Evolutionary conservation across 2,888 invertebrate genomes (phyloP), one percentile per base, ranked within the genome.

Genomic region (Ferrisia virgata): DNA sequence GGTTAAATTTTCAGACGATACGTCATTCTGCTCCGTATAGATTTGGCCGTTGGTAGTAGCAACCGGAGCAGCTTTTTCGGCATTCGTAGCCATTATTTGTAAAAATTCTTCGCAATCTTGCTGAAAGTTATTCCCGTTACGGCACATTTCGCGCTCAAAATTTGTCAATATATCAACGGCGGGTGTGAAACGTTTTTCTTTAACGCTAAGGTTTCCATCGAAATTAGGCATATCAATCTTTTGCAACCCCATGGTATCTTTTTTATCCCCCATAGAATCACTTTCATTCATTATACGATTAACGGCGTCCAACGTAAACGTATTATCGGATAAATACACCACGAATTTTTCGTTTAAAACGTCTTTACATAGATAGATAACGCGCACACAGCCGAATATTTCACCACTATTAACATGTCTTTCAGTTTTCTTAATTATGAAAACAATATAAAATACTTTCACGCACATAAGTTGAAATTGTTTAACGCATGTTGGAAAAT

Each of bases 161-260:
- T 69, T 79, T 11, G 79, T 25, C 15, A 84, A 36, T 22, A 78
- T 39, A 39, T 79, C 79, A 13, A 79, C 39, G n/a, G 79, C 80
- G 15, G 79, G 79, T 36, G 47, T 15, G 78, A 40, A 84, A 9
- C 69, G 69, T 84, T 80, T 84, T 18, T 84, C 84, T 79, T 84
- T 84, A 36, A 84, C 80, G 43, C 40, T 40, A 40, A 40, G 64
- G 43, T 79, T 84, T 36, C 58, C 53, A 31, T 79, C 58, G 78
- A 79, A 79, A 64, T 58, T 84, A 84, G 79, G 84, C 84, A 84
- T 84, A 80, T 84, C 84, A 39, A 84, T 84, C 84, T 84, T 84
- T 79, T 84, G 84, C 79, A 84, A 79, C 28, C 84, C 84, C 84
- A 84, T 84, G 40, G 31, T 58, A 53, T 43, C 64, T 79, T 69